Conservation (phyloP, 2,888 invertebrate genomes). For the Mylabris sibirica region DNA sequence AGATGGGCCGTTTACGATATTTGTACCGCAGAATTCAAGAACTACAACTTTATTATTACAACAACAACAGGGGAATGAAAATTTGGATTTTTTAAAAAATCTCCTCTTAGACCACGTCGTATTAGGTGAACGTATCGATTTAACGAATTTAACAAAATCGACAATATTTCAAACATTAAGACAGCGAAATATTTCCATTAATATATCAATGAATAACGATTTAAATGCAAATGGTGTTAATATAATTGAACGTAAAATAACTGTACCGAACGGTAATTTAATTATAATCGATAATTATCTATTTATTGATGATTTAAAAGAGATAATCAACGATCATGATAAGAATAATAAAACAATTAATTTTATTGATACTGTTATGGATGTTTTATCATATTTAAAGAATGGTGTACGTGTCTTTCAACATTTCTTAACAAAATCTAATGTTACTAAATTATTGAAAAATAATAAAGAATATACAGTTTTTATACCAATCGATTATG, state of each 20-base stretch:
- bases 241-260: conserved; percentile 58
- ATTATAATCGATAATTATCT: conserved; percentile 62
- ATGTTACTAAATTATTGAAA: conserved; percentile 66
- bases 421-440: conserved; percentile 69
- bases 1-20: conserved; percentile 69
- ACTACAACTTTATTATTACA: conserved; percentile 42
- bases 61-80: conserved; percentile 50
- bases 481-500: conserved; percentile 70
- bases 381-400: conserved; percentile 68
- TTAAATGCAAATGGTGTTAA: conserved; percentile 61
- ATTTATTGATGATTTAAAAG: conserved; percentile 55
- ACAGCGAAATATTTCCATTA: conserved; percentile 59
- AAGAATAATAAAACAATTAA: conserved; percentile 44
- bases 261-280: conserved; percentile 61
- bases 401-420: conserved; percentile 71
- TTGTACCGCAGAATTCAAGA: conserved; percentile 66
- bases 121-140: conserved; percentile 65
- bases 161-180: conserved; percentile 63
- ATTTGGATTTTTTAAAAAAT: conserved; percentile 65
- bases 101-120: conserved; percentile 69
- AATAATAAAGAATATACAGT: conserved; percentile 70
- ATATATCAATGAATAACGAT: conserved; percentile 46
- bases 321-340: conserved; percentile 16
- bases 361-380: conserved; percentile 63
- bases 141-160: conserved; percentile 62